Percentiles rank a stretch among this genome's conserved stretches.
Conservation (phyloP, 1,140 invertebrate genomes). For the Scylla paramamosain region DNA sequence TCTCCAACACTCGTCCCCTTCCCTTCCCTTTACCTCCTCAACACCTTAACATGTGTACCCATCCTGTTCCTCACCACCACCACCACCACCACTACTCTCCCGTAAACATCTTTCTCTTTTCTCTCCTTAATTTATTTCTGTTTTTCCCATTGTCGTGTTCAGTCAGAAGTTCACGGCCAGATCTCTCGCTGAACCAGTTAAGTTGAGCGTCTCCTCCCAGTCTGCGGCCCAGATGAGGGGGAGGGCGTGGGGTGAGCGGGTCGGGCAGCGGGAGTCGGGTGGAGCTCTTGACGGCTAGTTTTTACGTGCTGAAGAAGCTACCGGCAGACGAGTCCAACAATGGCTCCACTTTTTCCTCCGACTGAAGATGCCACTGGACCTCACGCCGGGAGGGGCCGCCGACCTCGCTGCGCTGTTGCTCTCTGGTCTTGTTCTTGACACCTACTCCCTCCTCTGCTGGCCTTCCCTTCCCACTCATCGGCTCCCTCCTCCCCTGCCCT, state of each 20-base stretch:
- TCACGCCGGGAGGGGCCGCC: background rate
- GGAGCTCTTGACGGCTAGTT: background rate
- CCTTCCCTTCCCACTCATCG: background rate
- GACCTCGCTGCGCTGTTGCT: background rate
- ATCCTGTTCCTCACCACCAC: background rate
- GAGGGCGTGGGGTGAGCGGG: background rate
- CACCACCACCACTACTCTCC: background rate
- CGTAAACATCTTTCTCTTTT: background rate
- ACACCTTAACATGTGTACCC: background rate
- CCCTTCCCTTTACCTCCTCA: background rate
- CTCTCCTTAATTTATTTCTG: background rate
- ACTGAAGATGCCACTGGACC: background rate
- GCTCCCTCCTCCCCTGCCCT: background rate
- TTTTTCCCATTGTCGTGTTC: background rate
- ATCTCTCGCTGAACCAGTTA: background rate
- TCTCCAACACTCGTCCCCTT: background rate
- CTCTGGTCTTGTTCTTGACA: background rate
- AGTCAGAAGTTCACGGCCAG: background rate
- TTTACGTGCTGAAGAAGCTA: background rate
- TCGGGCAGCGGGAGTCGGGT: background rate
- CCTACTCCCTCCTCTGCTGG: background rate
- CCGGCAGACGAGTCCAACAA: background rate
- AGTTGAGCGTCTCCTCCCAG: background rate
- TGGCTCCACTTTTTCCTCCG: background rate
- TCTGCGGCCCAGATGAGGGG: background rate